phyloP scores from a whole-genome alignment of 53 echinoderm and acorn worm genomes.

The Hippasteria phrygiana region DNA sequence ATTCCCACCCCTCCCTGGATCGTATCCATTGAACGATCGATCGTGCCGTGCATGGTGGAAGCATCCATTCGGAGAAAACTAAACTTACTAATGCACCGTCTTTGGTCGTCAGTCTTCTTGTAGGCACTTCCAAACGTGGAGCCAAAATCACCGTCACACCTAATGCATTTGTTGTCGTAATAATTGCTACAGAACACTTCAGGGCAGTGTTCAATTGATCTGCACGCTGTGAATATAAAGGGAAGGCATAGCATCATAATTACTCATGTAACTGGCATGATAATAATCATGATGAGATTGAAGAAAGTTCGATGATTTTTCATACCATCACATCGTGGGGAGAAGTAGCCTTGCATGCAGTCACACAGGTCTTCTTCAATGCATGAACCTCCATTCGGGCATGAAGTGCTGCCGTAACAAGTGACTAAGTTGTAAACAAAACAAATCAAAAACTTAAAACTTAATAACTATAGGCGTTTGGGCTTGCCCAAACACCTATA shows the following conservation, averaged over 20 bases:
- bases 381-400: constrained; percentile 12
- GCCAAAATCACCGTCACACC: constrained; percentile 1
- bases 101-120: constrained; percentile 18
- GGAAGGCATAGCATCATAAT: background rate
- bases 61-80: background rate
- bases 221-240: background rate
- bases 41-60: background rate
- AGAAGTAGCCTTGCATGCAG: background rate
- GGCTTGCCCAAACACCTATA: no score
- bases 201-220: background rate
- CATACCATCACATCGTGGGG: constrained; percentile 19
- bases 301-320: background rate
- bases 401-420: background rate
- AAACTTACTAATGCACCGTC: constrained; percentile 8
- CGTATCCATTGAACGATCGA: no score
- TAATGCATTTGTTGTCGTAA: background rate
- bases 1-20: no score
- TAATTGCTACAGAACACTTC: background rate
- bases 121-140: background rate
- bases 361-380: background rate
- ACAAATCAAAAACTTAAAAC: background rate
- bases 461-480: no score
- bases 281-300: background rate
- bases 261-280: no score
- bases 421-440: background rate